Percentiles rank a stretch among this genome's conserved stretches.
These are phyloP conservation scores for Erynnis tages DNA, from an alignment of 2,888 invertebrate species.

Conservation along the genomic window DNA sequence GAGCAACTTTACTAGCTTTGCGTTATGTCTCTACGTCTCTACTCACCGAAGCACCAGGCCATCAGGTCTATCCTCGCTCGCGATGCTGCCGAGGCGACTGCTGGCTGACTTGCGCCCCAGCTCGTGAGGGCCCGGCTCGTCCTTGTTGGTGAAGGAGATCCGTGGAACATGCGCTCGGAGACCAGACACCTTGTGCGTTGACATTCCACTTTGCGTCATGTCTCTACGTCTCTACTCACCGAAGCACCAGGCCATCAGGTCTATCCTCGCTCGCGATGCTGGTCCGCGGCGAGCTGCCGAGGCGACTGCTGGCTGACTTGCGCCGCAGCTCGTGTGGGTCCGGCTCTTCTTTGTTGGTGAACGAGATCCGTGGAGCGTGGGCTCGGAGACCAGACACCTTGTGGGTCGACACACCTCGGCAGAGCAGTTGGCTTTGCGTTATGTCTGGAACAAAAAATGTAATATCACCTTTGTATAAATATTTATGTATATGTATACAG, in stretches of 20 bases:
- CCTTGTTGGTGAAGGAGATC: constrained; percentile 70
- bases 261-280: constrained; percentile 74
- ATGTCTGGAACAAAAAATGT: constrained; percentile 60
- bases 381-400: constrained; percentile 69
- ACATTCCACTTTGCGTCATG: constrained; percentile 67
- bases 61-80: constrained; percentile 72
- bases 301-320: constrained; percentile 71
- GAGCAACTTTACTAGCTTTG: too few species aligned
- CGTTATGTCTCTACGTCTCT: too few species aligned
- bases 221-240: constrained; percentile 68
- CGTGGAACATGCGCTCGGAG: constrained; percentile 61
- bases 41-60: constrained; percentile 83
- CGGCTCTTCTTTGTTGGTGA: constrained; percentile 65
- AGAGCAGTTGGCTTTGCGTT: constrained; percentile 69
- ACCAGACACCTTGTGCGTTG: constrained; percentile 64
- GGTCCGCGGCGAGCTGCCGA: constrained; percentile 69
- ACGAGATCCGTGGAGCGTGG: constrained; percentile 71
- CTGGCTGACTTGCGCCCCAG: constrained; percentile 70
- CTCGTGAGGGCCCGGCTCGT: constrained; percentile 60
- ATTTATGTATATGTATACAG: too few species aligned
- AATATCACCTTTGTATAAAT: too few species aligned
- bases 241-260: constrained; percentile 81
- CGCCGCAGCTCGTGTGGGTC: constrained; percentile 62
- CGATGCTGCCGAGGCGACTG: constrained; percentile 71
- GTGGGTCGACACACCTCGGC: constrained; percentile 67